Conservation (phyloP, 2,797 vertebrate species). For the Allobates femoralis region DNA sequence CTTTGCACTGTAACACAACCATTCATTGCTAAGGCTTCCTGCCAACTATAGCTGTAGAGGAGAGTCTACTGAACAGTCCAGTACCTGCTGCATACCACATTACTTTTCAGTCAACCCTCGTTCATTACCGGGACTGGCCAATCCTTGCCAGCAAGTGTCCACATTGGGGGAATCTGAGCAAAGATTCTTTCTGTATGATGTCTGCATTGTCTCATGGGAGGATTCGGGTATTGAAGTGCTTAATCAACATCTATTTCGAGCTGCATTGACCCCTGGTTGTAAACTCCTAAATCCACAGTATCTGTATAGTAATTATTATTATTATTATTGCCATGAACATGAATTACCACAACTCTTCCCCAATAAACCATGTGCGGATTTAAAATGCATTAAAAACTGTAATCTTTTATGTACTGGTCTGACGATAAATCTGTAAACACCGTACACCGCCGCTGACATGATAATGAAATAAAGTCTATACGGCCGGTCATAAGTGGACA, state of each 20-base stretch:
- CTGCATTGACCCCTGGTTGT: background rate
- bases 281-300: background rate
- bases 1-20: no score
- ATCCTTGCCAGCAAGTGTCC: no score
- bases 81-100: no score
- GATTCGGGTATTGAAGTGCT: background rate
- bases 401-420: conserved; percentile 33
- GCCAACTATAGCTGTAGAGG: no score
- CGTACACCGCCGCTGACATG: conserved; percentile 29
- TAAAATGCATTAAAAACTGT: conserved; percentile 45
- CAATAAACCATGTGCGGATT: conserved; percentile 8
- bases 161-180: no score
- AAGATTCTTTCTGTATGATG: no score
- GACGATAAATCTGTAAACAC: conserved; percentile 51
- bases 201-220: background rate
- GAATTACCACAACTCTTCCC: conserved; percentile 1
- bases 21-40: no score
- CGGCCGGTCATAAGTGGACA: conserved; percentile 43
- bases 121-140: no score
- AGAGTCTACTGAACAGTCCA: no score
- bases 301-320: conserved; percentile 1
- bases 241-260: background rate
- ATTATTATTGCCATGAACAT: background rate
- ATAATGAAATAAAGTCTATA: conserved; percentile 48
- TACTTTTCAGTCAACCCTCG: no score